Conservation (phyloP, 2,888 invertebrate genomes). For the Pheosia tremula region DNA sequence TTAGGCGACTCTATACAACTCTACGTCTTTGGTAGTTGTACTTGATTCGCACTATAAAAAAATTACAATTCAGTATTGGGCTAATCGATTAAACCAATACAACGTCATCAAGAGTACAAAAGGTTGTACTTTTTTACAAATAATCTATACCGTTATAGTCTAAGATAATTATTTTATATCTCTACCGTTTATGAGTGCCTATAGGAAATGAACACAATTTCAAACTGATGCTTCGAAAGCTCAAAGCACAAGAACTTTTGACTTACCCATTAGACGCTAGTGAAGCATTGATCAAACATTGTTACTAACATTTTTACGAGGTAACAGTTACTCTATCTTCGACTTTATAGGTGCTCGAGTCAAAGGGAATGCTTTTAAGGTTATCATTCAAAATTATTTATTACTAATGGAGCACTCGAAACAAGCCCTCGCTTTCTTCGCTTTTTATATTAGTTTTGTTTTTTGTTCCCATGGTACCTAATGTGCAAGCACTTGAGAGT, state of each 20-base stretch:
- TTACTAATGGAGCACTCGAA: conserved; percentile 72
- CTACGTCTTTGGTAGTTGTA: conserved; percentile 2
- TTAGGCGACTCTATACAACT: conserved; percentile 24
- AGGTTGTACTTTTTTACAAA: no score
- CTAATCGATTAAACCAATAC: no score
- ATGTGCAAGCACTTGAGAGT: conserved; percentile 58
- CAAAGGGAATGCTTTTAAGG: conserved; percentile 74
- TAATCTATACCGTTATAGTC: no score
- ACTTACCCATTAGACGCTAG: conserved; percentile 17
- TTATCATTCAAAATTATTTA: conserved; percentile 76
- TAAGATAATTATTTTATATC: no score
- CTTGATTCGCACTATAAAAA: not conserved
- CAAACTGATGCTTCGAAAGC: not conserved
- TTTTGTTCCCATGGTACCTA: conserved; percentile 53
- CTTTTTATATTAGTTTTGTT: conserved; percentile 42
- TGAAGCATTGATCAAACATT: conserved; percentile 28
- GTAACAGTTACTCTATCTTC: conserved; percentile 42
- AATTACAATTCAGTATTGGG: no score
- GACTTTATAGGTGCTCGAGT: conserved; percentile 66
- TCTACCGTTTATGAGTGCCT: not conserved
- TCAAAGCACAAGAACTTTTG: conserved; percentile 9
- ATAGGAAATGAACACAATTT: not conserved
- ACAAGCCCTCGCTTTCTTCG: conserved; percentile 48
- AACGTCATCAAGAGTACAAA: no score
- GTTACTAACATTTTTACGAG: conserved; percentile 43